phyloP scores from a whole-genome alignment of 1,140 invertebrate genomes.

The Ladona fulva region DNA sequence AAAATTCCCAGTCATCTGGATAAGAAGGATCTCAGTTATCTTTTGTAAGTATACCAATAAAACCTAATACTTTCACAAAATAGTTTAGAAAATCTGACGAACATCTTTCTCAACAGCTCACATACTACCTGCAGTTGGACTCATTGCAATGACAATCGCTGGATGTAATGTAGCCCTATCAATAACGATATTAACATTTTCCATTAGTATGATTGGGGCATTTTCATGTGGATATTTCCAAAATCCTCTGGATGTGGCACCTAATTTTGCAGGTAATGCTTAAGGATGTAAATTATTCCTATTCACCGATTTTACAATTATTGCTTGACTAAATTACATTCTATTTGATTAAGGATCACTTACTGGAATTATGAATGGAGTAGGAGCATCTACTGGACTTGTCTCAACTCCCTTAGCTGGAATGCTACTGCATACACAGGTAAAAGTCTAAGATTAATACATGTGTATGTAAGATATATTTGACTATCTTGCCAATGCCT shows the following conservation, averaged over 20 bases:
- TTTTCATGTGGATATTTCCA: conserved; percentile 71
- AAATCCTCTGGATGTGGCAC: conserved; percentile 76
- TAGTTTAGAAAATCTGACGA: not conserved
- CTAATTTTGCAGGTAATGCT: conserved; percentile 56
- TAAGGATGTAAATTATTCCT: not conserved
- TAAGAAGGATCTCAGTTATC: conserved; percentile 24
- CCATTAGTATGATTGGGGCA: conserved; percentile 72
- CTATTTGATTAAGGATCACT: conserved; percentile 43
- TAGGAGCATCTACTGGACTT: conserved; percentile 62
- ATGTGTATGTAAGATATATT: too few species aligned
- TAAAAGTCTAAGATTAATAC: not conserved
- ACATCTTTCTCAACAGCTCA: conserved; percentile 46
- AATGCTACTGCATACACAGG: conserved; percentile 43
- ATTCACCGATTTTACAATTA: not conserved
- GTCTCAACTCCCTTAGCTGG: conserved; percentile 61
- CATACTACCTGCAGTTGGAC: conserved; percentile 54
- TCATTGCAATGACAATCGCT: conserved; percentile 53
- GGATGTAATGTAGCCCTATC: conserved; percentile 53
- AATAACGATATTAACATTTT: conserved; percentile 57
- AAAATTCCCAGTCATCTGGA: conserved; percentile 13
- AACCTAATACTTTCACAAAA: not conserved
- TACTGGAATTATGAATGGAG: conserved; percentile 63
- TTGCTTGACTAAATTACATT: not conserved
- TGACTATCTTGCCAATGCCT: too few species aligned
- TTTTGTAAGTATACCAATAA: conserved; percentile 22